phyloP scores from a whole-genome alignment of 2,113 vertebrate species.

The Onychostoma macrolepis region DNA sequence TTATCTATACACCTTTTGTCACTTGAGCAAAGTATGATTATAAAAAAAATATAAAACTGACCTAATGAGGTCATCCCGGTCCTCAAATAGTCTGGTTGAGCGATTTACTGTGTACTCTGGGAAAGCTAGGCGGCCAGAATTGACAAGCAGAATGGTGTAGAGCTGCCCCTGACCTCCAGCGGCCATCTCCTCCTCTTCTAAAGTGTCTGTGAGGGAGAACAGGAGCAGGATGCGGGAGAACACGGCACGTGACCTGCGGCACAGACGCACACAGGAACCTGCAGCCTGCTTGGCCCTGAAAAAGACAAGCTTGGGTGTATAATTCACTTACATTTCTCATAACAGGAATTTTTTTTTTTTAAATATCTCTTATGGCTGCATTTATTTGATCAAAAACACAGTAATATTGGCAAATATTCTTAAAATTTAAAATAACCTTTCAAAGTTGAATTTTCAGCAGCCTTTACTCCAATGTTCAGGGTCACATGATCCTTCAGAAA shows the following conservation, averaged over 20 bases:
- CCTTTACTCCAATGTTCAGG: neutral
- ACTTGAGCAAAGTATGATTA: neutral
- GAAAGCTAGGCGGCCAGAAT: slow-evolving; percentile 84
- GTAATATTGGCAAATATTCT: neutral
- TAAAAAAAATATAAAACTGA: slow-evolving; percentile 54
- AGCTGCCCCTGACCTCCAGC: slow-evolving; percentile 88
- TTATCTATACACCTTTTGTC: neutral
- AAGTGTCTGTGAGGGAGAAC: slow-evolving; percentile 83
- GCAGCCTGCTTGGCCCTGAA: slow-evolving; percentile 85
- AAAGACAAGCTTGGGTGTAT: neutral
- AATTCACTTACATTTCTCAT: neutral
- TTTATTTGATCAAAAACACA: neutral
- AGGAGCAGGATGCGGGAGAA: slow-evolving; percentile 89
- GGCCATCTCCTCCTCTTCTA: slow-evolving; percentile 88
- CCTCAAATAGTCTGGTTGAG: slow-evolving; percentile 80
- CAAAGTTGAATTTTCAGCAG: neutral
- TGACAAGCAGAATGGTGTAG: slow-evolving; percentile 86
- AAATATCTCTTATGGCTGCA: neutral
- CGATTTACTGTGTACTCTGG: slow-evolving; percentile 84
- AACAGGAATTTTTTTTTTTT: neutral
- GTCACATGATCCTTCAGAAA: neutral
- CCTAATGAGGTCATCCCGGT: slow-evolving; percentile 92
- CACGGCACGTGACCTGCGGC: slow-evolving; percentile 78
- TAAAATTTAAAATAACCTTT: neutral
- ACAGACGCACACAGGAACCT: slow-evolving; percentile 82